phyloP scores from a whole-genome alignment of 2,797 vertebrate genomes.

The Triplophysa bombifrons region DNA sequence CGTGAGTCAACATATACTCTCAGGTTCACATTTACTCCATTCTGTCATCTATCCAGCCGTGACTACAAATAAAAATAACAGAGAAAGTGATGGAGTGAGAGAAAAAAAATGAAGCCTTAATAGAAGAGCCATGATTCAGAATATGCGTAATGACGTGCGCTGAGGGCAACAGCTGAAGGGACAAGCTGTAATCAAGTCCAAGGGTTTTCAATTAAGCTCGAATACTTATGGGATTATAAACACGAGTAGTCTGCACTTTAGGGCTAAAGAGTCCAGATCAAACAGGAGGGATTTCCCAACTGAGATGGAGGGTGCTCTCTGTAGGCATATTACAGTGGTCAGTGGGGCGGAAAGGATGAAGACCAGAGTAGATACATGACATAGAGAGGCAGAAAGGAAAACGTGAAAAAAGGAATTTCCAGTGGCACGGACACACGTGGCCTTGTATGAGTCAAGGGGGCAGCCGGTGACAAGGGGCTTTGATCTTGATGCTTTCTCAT shows the following conservation, averaged over 20 bases:
- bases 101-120: constrained; percentile 49
- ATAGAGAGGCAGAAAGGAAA: constrained; percentile 10
- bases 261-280: constrained; percentile 28
- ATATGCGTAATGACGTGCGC: constrained; percentile 42
- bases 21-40: constrained; percentile 13
- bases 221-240: constrained; percentile 53
- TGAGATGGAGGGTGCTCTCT: constrained; percentile 12
- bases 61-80: constrained; percentile 10
- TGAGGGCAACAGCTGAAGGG: constrained; percentile 31
- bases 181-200: constrained; percentile 31
- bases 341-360: constrained; percentile 21
- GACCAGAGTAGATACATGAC: constrained; percentile 19
- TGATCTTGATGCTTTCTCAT: constrained; percentile 8
- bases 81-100: neutral
- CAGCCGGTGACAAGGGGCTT: constrained; percentile 24
- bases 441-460: constrained; percentile 7
- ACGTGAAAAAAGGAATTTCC: constrained; percentile 15
- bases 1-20: neutral
- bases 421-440: constrained; percentile 27
- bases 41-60: constrained; percentile 23
- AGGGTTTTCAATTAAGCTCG: constrained; percentile 50
- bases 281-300: constrained; percentile 43
- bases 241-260: constrained; percentile 24
- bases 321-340: neutral
- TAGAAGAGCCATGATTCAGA: constrained; percentile 48